Conservation (phyloP, 1,140 invertebrate species). For the Campoletis sonorensis region DNA sequence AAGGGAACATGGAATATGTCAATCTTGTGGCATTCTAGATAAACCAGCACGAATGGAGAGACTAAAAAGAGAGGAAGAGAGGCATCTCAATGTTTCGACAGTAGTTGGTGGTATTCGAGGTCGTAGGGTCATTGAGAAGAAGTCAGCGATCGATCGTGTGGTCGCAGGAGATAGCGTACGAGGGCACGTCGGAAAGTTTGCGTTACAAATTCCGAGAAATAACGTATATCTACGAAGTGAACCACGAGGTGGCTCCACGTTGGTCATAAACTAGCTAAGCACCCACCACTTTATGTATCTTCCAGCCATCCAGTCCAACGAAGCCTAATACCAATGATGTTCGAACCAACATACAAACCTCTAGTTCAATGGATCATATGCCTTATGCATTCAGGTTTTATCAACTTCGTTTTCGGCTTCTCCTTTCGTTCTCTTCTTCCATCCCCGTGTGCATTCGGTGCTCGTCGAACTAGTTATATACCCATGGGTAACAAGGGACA, state of each 20-base stretch:
- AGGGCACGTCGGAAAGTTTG: not conserved
- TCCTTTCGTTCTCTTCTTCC: not conserved
- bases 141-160: slow-evolving; percentile 39
- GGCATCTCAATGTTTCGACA: not conserved
- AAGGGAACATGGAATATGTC: not conserved
- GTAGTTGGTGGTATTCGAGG: not conserved
- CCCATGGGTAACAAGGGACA: slow-evolving; percentile 16
- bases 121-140: slow-evolving; percentile 35
- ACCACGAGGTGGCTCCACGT: no score
- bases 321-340: no score
- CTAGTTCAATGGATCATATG: not conserved
- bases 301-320: no score
- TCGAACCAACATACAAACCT: not conserved
- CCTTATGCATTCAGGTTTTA: not conserved
- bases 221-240: no score
- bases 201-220: no score
- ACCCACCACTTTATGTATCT: no score
- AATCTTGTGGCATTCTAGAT: not conserved
- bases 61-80: not conserved
- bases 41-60: not conserved
- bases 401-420: not conserved
- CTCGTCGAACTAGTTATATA: not conserved
- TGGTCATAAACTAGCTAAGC: no score
- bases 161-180: slow-evolving; percentile 19
- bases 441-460: not conserved